Percentiles rank a stretch among this genome's conserved stretches.
These are phyloP conservation scores for Chrysomallon squamiferum DNA, from an alignment of 1,140 invertebrate genomes.

Conservation along the genomic window DNA sequence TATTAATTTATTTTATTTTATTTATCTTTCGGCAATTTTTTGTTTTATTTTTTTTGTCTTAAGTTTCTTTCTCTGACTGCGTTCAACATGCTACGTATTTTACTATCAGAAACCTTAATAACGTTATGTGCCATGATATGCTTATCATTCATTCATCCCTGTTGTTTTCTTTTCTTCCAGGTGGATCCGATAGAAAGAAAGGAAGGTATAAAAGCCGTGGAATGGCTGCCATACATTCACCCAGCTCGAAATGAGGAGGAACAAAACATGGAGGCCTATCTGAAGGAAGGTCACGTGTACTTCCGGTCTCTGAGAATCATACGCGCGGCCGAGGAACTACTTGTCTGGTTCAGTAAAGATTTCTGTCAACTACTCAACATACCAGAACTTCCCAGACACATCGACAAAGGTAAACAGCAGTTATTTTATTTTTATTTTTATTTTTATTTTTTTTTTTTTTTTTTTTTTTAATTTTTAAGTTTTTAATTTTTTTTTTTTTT, in stretches of 20 bases:
- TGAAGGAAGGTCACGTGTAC: slow-evolving; percentile 60
- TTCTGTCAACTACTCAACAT: slow-evolving; percentile 58
- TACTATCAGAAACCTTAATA: no score
- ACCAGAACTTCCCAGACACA: slow-evolving; percentile 45
- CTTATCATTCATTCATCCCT: no score
- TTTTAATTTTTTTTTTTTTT: slow-evolving; percentile 1
- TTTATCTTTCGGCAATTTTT: no score
- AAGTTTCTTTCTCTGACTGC: no score
- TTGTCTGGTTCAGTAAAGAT: slow-evolving; percentile 65
- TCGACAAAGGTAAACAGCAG: slow-evolving; percentile 20
- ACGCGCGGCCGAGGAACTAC: slow-evolving; percentile 53
- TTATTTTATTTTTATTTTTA: not conserved
- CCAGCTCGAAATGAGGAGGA: slow-evolving; percentile 60
- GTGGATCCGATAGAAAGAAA: slow-evolving; percentile 37
- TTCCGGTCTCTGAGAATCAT: slow-evolving; percentile 59
- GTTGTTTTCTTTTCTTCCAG: no score
- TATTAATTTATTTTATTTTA: no score
- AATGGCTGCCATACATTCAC: slow-evolving; percentile 59
- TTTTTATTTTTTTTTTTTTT: not conserved
- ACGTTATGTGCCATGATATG: no score
- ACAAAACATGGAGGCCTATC: slow-evolving; percentile 64
- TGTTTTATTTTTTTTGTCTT: no score
- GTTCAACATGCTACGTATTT: no score
- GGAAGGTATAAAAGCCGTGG: slow-evolving; percentile 29
- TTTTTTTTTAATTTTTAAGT: not conserved